Percentiles rank a stretch among this genome's conserved stretches.
Evolutionary conservation across 1,140 invertebrate species (phyloP).

Genomic region (Aphaenogaster rudis): DNA sequence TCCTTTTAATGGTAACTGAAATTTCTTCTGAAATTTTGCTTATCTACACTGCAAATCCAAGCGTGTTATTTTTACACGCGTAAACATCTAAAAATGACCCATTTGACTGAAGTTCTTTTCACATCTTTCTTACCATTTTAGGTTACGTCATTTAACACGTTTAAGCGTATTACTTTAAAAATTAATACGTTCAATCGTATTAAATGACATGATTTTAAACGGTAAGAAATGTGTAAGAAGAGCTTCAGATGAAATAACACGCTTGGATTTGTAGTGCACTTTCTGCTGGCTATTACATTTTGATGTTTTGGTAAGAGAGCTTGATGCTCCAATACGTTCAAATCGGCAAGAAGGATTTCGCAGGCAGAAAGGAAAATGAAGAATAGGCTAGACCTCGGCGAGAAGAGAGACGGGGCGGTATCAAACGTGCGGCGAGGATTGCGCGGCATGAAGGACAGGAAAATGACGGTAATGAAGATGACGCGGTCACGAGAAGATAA

Average conservation of each 20-base stretch:
- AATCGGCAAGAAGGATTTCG: background rate
- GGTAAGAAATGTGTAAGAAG: too few relatives aligned
- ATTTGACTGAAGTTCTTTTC: too few relatives aligned
- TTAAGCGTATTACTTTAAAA: too few relatives aligned
- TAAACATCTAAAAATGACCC: too few relatives aligned
- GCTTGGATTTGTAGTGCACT: too few relatives aligned
- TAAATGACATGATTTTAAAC: too few relatives aligned
- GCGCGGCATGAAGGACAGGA: constrained; percentile 11
- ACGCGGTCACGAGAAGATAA: constrained; percentile 69
- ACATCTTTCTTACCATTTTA: too few relatives aligned
- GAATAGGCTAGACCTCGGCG: background rate
- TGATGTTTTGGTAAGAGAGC: background rate
- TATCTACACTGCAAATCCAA: background rate
- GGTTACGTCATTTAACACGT: too few relatives aligned
- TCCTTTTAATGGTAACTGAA: background rate
- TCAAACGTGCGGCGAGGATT: background rate
- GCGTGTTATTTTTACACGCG: too few relatives aligned
- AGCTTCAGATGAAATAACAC: too few relatives aligned
- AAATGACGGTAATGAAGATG: constrained; percentile 81
- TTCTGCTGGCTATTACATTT: background rate
- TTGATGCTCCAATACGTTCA: background rate
- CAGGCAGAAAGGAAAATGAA: background rate
- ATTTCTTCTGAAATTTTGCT: background rate
- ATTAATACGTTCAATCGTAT: too few relatives aligned
- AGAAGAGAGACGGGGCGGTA: background rate